phyloP scores from a whole-genome alignment of 2,113 vertebrate species.

The Lepidothrix coronata region DNA sequence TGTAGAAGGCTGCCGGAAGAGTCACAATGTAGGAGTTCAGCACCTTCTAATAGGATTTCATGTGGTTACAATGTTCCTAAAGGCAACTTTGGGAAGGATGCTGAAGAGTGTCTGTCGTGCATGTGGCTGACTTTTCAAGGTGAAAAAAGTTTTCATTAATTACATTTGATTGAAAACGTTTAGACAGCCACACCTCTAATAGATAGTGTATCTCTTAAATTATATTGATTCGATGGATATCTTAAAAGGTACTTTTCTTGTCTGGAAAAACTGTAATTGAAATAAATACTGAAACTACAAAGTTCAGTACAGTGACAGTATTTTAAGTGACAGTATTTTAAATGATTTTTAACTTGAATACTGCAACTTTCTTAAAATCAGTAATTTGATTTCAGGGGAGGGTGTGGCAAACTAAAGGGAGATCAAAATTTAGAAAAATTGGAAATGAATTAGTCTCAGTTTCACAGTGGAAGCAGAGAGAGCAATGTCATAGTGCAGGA shows the following conservation, averaged over 20 bases:
- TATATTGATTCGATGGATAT: background rate
- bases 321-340: background rate
- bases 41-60: slow-evolving; percentile 40
- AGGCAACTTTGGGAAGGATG: background rate
- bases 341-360: background rate
- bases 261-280: background rate
- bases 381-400: background rate
- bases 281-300: background rate
- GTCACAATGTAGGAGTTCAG: slow-evolving; percentile 47
- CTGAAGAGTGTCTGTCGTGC: background rate
- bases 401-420: background rate
- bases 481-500: background rate
- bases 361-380: background rate
- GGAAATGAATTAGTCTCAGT: background rate
- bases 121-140: background rate
- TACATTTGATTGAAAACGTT: background rate
- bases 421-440: background rate
- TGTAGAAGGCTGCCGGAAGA: slow-evolving; percentile 40
- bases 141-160: background rate
- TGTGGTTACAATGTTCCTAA: background rate
- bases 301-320: background rate
- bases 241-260: background rate
- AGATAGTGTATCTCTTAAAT: background rate
- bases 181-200: background rate
- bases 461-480: background rate